phyloP scores from a whole-genome alignment of 2,797 vertebrate genomes.

The Crocidura indochinensis region DNA sequence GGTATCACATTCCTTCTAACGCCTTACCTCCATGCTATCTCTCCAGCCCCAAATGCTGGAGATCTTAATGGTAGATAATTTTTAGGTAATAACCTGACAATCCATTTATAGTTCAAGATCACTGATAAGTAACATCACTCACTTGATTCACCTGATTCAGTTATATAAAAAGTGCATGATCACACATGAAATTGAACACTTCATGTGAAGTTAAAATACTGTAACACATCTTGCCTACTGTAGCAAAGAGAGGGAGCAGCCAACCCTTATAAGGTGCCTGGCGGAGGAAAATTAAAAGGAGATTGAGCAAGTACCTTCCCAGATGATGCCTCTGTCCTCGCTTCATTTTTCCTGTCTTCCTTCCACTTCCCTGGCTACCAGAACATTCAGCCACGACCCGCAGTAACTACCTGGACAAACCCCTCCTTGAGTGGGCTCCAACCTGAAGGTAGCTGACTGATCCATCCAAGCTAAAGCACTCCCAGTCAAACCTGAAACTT shows the following conservation, averaged over 20 bases:
- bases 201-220: slow-evolving; percentile 40
- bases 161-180: not conserved
- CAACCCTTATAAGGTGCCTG: not conserved
- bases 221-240: not conserved
- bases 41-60: not conserved
- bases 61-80: slow-evolving; percentile 26
- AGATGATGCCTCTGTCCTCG: slow-evolving; percentile 69
- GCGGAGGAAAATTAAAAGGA: slow-evolving; percentile 42
- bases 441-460: slow-evolving; percentile 54
- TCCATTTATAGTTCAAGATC: slow-evolving; percentile 3
- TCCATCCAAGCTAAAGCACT: slow-evolving; percentile 66
- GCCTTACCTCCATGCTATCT: not conserved
- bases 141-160: not conserved
- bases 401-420: slow-evolving; percentile 53
- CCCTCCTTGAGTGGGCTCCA: slow-evolving; percentile 57
- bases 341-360: slow-evolving; percentile 71
- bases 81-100: slow-evolving; percentile 21
- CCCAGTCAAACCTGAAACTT: slow-evolving; percentile 67
- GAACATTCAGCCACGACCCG: slow-evolving; percentile 70
- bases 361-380: slow-evolving; percentile 64
- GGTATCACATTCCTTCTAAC: no score
- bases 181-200: not conserved
- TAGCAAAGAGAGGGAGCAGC: not conserved
- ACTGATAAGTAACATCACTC: not conserved
- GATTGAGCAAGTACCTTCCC: slow-evolving; percentile 69